Base-by-base conservation (phyloP, 2,888 invertebrate genomes). In the Harmothoe impar region DNA sequence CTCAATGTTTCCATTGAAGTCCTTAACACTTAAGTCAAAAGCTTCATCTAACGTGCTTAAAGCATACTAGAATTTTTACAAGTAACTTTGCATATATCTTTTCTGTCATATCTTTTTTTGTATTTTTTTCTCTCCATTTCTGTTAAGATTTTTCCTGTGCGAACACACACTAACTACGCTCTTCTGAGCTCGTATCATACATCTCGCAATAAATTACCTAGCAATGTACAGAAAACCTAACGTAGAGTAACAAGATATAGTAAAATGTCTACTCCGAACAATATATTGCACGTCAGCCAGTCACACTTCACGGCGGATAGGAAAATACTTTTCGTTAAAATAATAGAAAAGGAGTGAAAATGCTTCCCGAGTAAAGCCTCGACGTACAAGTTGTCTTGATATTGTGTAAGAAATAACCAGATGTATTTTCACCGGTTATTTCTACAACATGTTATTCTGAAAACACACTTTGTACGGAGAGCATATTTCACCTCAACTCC, bases 201-300 rank as follows among this genome's bases (percentile, higher is more conserved):
- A 81, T 12, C 81, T 81, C n/a, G 86, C 31, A 86, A 86, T 86
- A 86, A 86, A 86, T 86, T 86, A 86, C 54, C 86, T 86, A 86
- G 54, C 86, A 86, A 86, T 86, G 86, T 86, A 86, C 86, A 86
- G 86, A 23, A 20, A 52, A 86, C 52, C 86, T 86, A 54, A 86
- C 51, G 25, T 84, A 84, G 51, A 20, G 25, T 54, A 86, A 54
- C 56, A 52, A 86, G 52, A 29, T 86, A 25, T 31, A 23, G 86
- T 52, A 52, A 84, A 86, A 86, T 29, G 56, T 54, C 86, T 86
- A 86, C 86, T 86, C 43, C 33, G 35, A 81, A 81, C 81, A 43
- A 81, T 81, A 81, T 81, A 81, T 43, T 81, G 33, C 81, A 81
- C 81, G 33, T 20, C 17, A 43, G 81, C 81, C 81, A 81, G 25